A percentile compares a stretch with the other conserved stretches of the same genome.
phyloP scores from a whole-genome alignment of 2,113 vertebrate species.

The Ahaetulla prasina region DNA sequence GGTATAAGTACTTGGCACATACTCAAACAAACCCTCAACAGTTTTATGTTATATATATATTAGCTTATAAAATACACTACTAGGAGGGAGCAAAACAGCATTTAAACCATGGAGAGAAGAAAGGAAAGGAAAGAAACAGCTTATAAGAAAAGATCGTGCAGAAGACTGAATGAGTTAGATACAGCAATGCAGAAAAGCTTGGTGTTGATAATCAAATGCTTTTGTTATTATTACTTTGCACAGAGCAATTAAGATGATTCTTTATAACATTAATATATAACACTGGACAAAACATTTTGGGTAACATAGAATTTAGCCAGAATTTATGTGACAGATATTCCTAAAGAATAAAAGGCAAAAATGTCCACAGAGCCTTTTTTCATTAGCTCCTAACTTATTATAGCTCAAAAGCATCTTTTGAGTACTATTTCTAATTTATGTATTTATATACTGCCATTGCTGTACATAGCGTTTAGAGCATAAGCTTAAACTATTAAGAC shows the following conservation, averaged over 20 bases:
- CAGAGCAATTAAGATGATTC: not conserved
- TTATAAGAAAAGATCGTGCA: not conserved
- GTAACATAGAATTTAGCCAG: not conserved
- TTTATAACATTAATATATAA: not conserved
- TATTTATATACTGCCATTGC: not conserved
- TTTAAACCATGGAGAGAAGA: not conserved
- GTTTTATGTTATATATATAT: not conserved
- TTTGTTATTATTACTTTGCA: not conserved
- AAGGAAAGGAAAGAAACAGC: not conserved
- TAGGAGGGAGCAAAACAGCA: not conserved
- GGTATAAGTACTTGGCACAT: slow-evolving; percentile 11
- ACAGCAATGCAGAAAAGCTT: not conserved
- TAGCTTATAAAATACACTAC: not conserved
- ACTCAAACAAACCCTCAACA: slow-evolving; percentile 25
- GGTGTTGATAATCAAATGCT: not conserved
- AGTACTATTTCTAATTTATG: not conserved
- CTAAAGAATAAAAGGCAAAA: not conserved
- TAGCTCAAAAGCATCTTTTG: not conserved
- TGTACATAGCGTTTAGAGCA: not conserved
- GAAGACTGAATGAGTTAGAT: not conserved
- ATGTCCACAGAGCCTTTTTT: not conserved
- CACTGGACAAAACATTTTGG: not conserved
- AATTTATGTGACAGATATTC: not conserved
- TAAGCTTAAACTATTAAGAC: not conserved
- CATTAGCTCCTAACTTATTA: not conserved